Conservation (phyloP, 2,888 invertebrate species). For the Elegia similella region DNA sequence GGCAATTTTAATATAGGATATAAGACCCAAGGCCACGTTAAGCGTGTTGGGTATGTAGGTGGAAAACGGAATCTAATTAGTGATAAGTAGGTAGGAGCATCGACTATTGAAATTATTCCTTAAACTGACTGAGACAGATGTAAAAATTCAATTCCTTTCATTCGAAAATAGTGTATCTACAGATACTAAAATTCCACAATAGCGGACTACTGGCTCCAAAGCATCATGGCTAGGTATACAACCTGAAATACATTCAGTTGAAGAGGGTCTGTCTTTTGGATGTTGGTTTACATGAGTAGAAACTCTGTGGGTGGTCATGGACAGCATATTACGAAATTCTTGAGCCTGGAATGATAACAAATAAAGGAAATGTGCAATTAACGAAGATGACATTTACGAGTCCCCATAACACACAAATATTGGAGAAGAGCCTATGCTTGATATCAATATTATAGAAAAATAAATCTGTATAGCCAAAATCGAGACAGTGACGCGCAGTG, state of each 20-base stretch:
- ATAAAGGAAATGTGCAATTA: neutral
- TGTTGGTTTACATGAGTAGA: neutral
- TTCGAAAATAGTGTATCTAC: no score
- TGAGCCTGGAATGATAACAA: neutral
- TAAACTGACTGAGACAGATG: no score
- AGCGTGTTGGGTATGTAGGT: no score
- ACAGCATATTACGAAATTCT: neutral
- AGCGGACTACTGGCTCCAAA: no score
- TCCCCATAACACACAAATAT: neutral
- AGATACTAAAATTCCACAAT: no score
- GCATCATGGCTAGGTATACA: neutral
- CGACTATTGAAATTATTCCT: no score
- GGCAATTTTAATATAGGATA: no score
- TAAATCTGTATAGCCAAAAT: neutral
- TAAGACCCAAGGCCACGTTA: no score
- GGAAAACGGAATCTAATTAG: no score
- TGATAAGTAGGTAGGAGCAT: no score
- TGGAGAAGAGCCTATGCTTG: neutral
- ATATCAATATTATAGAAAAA: slow-evolving; percentile 4
- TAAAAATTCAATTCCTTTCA: no score
- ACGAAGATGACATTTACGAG: slow-evolving; percentile 1
- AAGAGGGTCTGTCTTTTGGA: no score
- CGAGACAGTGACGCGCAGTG: neutral
- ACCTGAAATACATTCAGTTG: neutral
- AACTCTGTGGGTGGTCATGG: neutral